Evolutionary conservation across 2,797 vertebrate species (phyloP).

Genomic region (Melanotaenia parkinsoni): DNA sequence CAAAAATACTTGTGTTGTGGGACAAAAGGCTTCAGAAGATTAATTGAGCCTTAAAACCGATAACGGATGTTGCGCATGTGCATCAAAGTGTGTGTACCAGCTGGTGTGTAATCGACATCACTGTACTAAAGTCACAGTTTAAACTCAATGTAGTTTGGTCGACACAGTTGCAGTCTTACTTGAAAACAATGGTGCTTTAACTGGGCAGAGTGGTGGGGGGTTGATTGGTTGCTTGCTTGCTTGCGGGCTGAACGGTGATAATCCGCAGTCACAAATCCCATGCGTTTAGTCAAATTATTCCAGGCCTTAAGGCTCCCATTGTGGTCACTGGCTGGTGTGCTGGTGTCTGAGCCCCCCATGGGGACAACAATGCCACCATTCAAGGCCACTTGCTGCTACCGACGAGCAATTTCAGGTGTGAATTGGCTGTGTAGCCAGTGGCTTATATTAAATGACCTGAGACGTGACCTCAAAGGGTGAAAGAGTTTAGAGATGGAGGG

Average conservation of each 20-base stretch:
- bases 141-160: constrained; percentile 4
- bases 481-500: constrained; percentile 34
- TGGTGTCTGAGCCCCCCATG: constrained; percentile 77
- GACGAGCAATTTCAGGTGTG: constrained; percentile 81
- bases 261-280: constrained; percentile 77
- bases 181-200: constrained; percentile 61
- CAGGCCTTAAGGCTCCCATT: constrained; percentile 78
- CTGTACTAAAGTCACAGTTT: constrained; percentile 31
- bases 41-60: constrained; percentile 20
- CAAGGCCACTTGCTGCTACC: constrained; percentile 70
- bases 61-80: constrained; percentile 13
- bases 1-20: constrained; percentile 6
- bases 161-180: constrained; percentile 22
- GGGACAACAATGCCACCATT: constrained; percentile 82
- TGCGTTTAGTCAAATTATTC: constrained; percentile 83
- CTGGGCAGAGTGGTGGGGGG: constrained; percentile 53
- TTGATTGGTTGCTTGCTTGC: constrained; percentile 63
- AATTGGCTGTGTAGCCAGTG: constrained; percentile 73
- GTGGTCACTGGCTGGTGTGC: constrained; percentile 68
- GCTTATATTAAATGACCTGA: constrained; percentile 82
- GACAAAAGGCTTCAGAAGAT: constrained; percentile 36
- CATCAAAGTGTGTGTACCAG: constrained; percentile 18
- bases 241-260: constrained; percentile 75
- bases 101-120: constrained; percentile 31
- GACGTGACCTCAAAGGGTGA: constrained; percentile 62